Evolutionary conservation across 2,113 vertebrate species (phyloP).

Genomic region (Rhadina sibilatrix): DNA sequence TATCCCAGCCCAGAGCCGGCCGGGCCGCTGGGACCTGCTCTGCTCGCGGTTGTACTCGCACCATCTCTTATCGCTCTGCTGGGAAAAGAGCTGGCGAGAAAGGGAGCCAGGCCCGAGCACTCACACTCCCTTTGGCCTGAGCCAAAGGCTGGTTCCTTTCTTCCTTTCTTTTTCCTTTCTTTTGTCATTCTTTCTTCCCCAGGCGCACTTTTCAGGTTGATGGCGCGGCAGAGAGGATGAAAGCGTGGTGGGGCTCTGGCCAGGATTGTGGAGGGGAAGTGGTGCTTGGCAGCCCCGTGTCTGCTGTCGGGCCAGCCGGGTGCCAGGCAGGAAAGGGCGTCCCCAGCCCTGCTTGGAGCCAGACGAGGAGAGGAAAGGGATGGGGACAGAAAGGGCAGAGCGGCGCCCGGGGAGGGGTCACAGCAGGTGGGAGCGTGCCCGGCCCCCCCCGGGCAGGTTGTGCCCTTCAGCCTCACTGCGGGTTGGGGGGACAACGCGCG

Average conservation of each 20-base stretch:
- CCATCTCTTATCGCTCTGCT: background rate
- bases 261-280: rapidly evolving
- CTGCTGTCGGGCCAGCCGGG: background rate
- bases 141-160: background rate
- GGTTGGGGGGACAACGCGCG: rapidly evolving
- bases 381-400: conserved; percentile 47
- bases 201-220: rapidly evolving
- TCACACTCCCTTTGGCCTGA: background rate
- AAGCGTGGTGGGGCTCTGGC: rapidly evolving
- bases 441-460: background rate
- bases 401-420: background rate
- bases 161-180: background rate
- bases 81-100: conserved; percentile 24
- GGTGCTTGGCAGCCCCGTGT: background rate
- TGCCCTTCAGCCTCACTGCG: background rate
- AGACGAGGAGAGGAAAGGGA: conserved; percentile 35
- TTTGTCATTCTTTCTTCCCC: background rate
- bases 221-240: rapidly evolving
- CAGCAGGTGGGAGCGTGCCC: background rate
- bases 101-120: background rate
- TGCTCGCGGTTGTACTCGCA: background rate
- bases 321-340: conserved; percentile 68
- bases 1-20: background rate
- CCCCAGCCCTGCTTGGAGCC: background rate
- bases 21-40: background rate